A percentile compares a stretch with the other conserved stretches of the same genome.
Evolutionary conservation across 2,113 vertebrate genomes (phyloP).

Genomic region (Epinephelus moara): DNA sequence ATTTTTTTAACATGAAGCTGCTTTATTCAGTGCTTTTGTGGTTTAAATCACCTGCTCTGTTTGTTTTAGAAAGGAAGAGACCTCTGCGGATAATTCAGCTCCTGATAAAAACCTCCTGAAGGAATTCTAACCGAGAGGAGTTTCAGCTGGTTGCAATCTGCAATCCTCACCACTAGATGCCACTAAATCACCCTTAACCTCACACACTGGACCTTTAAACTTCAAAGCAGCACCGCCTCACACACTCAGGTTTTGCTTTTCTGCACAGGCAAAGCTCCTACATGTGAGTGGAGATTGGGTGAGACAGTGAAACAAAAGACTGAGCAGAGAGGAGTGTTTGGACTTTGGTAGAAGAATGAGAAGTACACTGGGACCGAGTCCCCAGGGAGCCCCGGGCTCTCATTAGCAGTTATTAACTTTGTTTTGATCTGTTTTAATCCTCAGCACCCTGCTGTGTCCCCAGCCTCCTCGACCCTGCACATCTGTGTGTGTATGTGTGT

Average conservation of each 20-base stretch:
- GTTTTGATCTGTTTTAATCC: conserved; percentile 87
- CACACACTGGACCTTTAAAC: not conserved
- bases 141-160: no score
- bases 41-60: no score
- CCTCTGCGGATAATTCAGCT: no score
- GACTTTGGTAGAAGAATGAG: conserved; percentile 50
- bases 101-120: no score
- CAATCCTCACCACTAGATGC: no score
- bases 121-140: no score
- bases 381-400: conserved; percentile 75
- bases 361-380: conserved; percentile 53
- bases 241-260: conserved; percentile 7
- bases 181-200: no score
- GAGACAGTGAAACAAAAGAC: conserved; percentile 62
- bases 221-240: conserved; percentile 25
- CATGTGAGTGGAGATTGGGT: conserved; percentile 40
- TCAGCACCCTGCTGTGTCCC: conserved; percentile 68
- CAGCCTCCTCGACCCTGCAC: conserved; percentile 44
- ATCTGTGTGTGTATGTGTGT: conserved; percentile 33
- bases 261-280: conserved; percentile 42
- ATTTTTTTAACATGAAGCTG: no score
- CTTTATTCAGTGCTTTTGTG: no score
- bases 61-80: no score
- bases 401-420: conserved; percentile 85
- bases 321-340: conserved; percentile 48